phyloP scores from a whole-genome alignment of 2,113 vertebrate species.

The Empidonax traillii region DNA sequence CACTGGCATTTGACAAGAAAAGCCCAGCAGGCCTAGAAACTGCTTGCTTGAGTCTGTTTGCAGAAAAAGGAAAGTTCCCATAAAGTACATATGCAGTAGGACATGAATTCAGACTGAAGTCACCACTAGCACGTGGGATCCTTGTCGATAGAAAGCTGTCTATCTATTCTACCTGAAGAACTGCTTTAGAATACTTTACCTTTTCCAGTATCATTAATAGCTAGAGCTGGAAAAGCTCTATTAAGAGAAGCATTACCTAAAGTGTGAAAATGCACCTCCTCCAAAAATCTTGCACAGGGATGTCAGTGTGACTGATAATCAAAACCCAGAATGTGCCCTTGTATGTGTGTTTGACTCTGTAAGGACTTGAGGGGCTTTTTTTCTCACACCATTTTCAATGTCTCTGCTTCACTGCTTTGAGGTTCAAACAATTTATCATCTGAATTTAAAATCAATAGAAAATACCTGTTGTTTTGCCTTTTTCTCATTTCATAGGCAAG shows the following conservation, averaged over 20 bases:
- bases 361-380: neutral
- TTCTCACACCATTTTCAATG: neutral
- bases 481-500: conserved; percentile 5
- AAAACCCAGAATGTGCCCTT: neutral
- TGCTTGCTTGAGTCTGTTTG: neutral
- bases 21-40: neutral
- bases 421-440: conserved; percentile 17
- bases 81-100: neutral
- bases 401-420: neutral
- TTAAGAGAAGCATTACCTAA: neutral
- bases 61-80: neutral
- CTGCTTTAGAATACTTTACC: neutral
- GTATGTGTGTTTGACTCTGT: neutral
- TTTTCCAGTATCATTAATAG: neutral
- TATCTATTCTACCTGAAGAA: neutral
- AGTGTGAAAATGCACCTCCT: neutral
- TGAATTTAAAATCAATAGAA: conserved; percentile 22
- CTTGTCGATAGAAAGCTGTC: neutral
- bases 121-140: neutral
- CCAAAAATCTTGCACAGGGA: neutral
- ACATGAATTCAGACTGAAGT: neutral
- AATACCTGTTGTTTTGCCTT: neutral
- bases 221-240: neutral
- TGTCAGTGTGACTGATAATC: neutral
- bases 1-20: conserved; percentile 8